A percentile compares a stretch with the other conserved stretches of the same genome.
Conservation (phyloP, 2,797 vertebrate genomes). For the Mormyrus proboscirostris region DNA sequence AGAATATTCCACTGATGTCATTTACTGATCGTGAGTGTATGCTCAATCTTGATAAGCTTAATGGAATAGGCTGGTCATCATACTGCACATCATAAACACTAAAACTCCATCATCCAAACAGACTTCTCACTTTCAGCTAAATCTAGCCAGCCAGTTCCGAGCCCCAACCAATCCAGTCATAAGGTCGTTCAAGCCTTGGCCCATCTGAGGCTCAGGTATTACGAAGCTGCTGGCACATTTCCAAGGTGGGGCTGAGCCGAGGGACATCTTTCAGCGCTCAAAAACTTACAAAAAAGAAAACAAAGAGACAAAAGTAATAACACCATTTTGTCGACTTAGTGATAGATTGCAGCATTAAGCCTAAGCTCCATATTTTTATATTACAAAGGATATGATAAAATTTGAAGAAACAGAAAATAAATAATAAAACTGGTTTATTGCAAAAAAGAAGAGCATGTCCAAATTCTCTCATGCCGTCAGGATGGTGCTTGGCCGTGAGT, state of each 20-base stretch:
- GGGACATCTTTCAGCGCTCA: neutral
- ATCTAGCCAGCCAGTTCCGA: no score
- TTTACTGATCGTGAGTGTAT: neutral
- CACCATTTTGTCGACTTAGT: neutral
- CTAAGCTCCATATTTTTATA: neutral
- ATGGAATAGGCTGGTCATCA: neutral
- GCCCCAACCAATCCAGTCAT: neutral
- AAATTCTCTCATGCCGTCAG: neutral
- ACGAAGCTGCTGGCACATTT: neutral
- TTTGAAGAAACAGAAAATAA: neutral
- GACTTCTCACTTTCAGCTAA: neutral
- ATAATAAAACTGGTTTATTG: neutral
- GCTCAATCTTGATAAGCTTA: neutral
- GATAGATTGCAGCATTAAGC: conserved; percentile 9
- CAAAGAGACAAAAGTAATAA: neutral
- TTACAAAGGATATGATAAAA: neutral
- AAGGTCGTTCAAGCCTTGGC: neutral
- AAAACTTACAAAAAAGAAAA: neutral
- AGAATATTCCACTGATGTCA: neutral
- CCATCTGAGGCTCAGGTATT: neutral
- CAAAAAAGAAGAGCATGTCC: neutral
- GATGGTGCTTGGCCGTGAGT: neutral
- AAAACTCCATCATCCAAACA: neutral
- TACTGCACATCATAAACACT: neutral
- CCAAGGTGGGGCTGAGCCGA: neutral